Evolutionary conservation across 2,888 invertebrate species (phyloP), one percentile per base, ranked within the genome.

Genomic region (Caenorhabditis imperialis): DNA sequence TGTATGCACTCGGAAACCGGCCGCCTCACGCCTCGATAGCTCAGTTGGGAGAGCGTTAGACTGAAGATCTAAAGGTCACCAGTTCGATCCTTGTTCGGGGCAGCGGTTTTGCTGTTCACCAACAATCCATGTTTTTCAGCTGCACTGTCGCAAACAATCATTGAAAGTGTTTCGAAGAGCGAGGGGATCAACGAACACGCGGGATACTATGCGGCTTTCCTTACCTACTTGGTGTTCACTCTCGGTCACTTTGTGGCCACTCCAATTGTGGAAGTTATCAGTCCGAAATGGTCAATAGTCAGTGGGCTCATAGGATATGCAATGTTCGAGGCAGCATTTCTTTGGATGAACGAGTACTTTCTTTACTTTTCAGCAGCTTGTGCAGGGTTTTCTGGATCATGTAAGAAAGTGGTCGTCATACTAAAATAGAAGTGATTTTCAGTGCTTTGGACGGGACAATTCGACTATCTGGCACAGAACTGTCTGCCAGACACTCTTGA

Each of bases 1-100:
- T 35, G 12, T 10, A 35, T 35, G 12, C 35, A 35, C 35, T 35
- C 8, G 8, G 8, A 35, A 10, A 35, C 8, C 35, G 8, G 35
- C 35, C 8, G 12, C 35, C 35, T 10, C 35, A n/a, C 40, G 25
- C 30, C 30, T 40, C 40, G 6, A 2, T n/a, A 8, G 14, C 20
- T 85, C 86, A 85, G 85, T 86, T 83, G 85, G 85, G 85, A 85
- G 85, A 85, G 85, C 86, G 86, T 85, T 86, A 85, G 86, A 85
- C 85, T 86, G 85, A 86, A 85, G 85, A 86, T 85, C 86, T 85
- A 86, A 85, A 87, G 79, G 86, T 86, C 86, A 78, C 86, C 83
- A 86, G 86, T 86, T 86, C 86, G 85, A 86, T 86, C 86, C 86
- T 85, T 84, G 86, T 81, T 85, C 78, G 82, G 75, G 85, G 84